Conservation (phyloP, 2,888 invertebrate species). For the Chydorus sphaericus region DNA sequence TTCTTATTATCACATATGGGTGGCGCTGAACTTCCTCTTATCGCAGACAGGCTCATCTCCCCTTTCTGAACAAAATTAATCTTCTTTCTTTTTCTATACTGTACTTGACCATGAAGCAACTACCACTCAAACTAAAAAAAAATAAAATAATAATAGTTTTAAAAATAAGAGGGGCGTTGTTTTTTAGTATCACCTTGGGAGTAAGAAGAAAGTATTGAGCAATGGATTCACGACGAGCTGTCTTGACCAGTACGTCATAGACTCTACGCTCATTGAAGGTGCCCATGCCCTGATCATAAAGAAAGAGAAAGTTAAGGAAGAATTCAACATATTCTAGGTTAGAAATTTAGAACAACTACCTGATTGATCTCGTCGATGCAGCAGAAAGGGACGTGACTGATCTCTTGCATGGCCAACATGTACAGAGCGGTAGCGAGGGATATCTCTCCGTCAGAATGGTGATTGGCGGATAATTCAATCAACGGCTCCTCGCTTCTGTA, state of each 20-base stretch:
- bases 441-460: slow-evolving; percentile 91
- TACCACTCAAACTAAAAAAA: too few species aligned
- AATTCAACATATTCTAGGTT: slow-evolving; percentile 3
- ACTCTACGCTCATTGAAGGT: slow-evolving; percentile 65
- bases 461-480: slow-evolving; percentile 59
- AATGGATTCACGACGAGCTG: slow-evolving; percentile 49
- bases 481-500: slow-evolving; percentile 66
- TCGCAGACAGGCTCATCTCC: too few species aligned
- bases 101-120: too few species aligned
- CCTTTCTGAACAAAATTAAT: too few species aligned
- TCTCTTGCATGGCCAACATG: slow-evolving; percentile 75
- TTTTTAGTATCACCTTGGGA: too few species aligned
- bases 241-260: slow-evolving; percentile 59
- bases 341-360: slow-evolving; percentile 31
- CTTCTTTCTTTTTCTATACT: too few species aligned
- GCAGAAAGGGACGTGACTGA: slow-evolving; percentile 75
- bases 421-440: slow-evolving; percentile 86
- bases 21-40: too few species aligned
- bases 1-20: too few species aligned
- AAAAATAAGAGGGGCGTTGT: too few species aligned
- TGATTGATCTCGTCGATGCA: slow-evolving; percentile 52
- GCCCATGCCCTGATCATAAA: slow-evolving; percentile 65
- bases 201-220: slow-evolving; percentile 84
- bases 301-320: slow-evolving; percentile 8
- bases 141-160: too few species aligned